These are phyloP conservation scores for Neopipo cinnamomea DNA, from an alignment of 2,113 vertebrate genomes.

Conservation along the genomic window DNA sequence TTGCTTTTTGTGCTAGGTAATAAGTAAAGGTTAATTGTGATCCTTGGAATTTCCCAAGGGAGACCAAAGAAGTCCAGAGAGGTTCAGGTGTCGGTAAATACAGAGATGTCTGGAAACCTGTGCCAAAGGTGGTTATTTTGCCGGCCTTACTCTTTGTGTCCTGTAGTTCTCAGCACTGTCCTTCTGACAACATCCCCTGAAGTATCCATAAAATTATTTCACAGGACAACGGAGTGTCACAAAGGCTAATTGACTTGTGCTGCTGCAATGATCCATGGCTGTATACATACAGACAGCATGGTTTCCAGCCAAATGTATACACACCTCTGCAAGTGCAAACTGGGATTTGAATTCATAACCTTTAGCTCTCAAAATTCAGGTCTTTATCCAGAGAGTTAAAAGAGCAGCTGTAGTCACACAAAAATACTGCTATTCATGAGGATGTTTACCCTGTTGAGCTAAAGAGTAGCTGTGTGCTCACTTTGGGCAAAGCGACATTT, in stretches of 20 bases:
- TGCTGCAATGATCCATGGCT: conserved; percentile 14
- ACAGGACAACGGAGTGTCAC: neutral
- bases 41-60: neutral
- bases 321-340: neutral
- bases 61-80: neutral
- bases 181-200: conserved; percentile 3
- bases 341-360: conserved; percentile 27
- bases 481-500: neutral
- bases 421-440: neutral
- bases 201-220: conserved; percentile 52
- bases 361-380: conserved; percentile 3
- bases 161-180: neutral
- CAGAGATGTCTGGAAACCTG: neutral
- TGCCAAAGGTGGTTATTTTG: conserved; percentile 26
- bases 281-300: neutral
- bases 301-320: conserved; percentile 8
- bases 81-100: conserved; percentile 12
- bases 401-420: neutral
- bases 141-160: neutral
- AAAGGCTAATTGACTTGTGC: conserved; percentile 61
- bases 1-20: neutral
- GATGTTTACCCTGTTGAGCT: neutral
- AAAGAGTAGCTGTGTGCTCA: neutral
- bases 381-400: conserved; percentile 10
- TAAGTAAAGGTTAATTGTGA: conserved; percentile 43